Percentiles rank a stretch among this genome's conserved stretches.
These are phyloP conservation scores for Rhynchotus rufescens DNA, from an alignment of 2,797 vertebrate genomes.

Conservation along the genomic window DNA sequence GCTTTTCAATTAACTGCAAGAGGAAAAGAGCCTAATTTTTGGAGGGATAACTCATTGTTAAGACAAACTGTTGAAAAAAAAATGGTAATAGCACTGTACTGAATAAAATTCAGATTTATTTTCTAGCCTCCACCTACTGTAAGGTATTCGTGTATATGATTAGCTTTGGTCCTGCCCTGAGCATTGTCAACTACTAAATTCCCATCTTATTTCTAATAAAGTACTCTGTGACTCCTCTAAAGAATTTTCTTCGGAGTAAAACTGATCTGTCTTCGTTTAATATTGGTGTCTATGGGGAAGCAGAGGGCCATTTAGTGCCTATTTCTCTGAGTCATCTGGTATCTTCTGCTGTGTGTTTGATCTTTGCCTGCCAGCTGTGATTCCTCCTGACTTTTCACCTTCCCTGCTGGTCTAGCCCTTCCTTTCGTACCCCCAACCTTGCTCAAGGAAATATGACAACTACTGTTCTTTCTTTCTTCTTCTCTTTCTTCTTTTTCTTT, in stretches of 20 bases:
- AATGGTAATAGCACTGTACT: background rate
- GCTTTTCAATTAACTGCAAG: background rate
- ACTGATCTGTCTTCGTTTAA: background rate
- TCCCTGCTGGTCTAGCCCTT: background rate
- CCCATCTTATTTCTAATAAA: background rate
- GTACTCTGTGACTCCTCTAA: background rate
- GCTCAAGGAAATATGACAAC: background rate
- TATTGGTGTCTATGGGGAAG: background rate
- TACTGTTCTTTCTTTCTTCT: too few species aligned
- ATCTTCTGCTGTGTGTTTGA: background rate
- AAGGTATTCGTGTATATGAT: background rate
- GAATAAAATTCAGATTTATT: background rate
- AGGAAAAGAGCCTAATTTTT: background rate
- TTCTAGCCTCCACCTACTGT: background rate
- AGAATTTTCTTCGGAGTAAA: background rate
- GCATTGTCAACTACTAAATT: background rate
- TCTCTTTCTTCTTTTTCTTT: background rate
- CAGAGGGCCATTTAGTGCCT: background rate
- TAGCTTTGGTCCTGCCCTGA: background rate
- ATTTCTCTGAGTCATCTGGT: background rate
- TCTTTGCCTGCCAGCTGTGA: background rate
- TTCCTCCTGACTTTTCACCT: background rate
- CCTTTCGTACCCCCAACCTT: background rate
- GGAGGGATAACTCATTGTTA: background rate
- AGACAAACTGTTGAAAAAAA: background rate